Evolutionary conservation across 2,888 invertebrate genomes (phyloP).

Genomic region (Zele albiditarsus): DNA sequence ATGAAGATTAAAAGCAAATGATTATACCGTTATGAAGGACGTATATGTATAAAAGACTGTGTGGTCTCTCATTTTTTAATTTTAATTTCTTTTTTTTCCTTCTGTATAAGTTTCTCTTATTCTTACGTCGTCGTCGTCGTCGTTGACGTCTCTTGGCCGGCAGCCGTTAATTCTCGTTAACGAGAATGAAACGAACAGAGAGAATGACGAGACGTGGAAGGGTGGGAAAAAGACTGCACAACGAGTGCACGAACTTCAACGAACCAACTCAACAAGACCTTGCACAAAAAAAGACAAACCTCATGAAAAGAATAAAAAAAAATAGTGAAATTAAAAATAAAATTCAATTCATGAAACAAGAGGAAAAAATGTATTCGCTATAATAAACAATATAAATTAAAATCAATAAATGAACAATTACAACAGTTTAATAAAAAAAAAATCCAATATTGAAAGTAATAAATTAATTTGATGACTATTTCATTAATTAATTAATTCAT

Average conservation of each 20-base stretch:
- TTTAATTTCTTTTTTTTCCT: background rate
- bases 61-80: background rate
- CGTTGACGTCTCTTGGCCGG: background rate
- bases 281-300: constrained; percentile 5
- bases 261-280: background rate
- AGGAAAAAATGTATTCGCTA: background rate
- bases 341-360: background rate
- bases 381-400: background rate
- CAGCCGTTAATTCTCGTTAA: constrained; percentile 5
- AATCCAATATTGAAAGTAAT: background rate
- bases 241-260: background rate
- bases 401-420: background rate
- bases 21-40: background rate
- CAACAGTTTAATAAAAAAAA: background rate
- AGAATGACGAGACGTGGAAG: background rate
- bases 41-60: background rate
- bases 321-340: background rate
- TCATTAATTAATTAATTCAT: background rate
- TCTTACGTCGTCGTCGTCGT: background rate
- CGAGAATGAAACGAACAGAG: background rate
- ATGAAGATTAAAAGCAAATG: background rate
- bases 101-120: background rate
- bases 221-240: background rate
- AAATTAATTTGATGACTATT: background rate
- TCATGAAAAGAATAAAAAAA: background rate